Evolutionary conservation across 2,888 invertebrate species (phyloP).

Genomic region (Harmothoe impar): DNA sequence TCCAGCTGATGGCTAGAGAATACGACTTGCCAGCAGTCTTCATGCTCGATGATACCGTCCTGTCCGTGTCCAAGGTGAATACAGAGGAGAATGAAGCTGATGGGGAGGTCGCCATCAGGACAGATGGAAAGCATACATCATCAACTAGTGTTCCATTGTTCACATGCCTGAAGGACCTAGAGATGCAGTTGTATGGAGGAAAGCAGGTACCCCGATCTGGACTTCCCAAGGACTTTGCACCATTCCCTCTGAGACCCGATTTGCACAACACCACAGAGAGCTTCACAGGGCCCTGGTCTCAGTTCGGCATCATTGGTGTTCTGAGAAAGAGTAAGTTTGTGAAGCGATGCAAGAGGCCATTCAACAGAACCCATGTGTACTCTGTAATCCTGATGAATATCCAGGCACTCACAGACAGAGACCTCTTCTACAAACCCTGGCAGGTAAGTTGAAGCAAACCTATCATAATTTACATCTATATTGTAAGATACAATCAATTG

Average conservation of each 20-base stretch:
- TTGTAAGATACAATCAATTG: too few species aligned
- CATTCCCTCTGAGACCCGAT: not conserved
- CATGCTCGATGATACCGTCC: slow-evolving; percentile 65
- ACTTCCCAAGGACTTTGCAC: not conserved
- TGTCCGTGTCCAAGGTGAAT: slow-evolving; percentile 16
- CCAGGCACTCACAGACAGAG: not conserved
- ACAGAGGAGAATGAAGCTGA: not conserved
- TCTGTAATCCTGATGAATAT: not conserved
- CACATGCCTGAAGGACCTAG: slow-evolving; percentile 16
- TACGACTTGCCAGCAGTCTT: slow-evolving; percentile 53
- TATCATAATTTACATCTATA: too few species aligned
- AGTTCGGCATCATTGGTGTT: slow-evolving; percentile 34
- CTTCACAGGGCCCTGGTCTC: slow-evolving; percentile 31
- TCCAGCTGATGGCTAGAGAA: slow-evolving; percentile 64
- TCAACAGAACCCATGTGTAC: slow-evolving; percentile 13
- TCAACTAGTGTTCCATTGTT: not conserved
- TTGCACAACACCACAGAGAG: not conserved
- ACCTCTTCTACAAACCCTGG: not conserved
- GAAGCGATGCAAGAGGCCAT: not conserved
- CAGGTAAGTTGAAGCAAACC: not conserved
- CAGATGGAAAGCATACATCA: not conserved
- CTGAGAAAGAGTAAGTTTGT: not conserved
- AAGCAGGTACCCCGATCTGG: too few species aligned
- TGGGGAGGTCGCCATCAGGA: not conserved
- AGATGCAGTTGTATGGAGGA: slow-evolving; percentile 25